These are phyloP conservation scores for Zaprionus tsacasi DNA, from an alignment of 1,140 invertebrate genomes.

Conservation along the genomic window DNA sequence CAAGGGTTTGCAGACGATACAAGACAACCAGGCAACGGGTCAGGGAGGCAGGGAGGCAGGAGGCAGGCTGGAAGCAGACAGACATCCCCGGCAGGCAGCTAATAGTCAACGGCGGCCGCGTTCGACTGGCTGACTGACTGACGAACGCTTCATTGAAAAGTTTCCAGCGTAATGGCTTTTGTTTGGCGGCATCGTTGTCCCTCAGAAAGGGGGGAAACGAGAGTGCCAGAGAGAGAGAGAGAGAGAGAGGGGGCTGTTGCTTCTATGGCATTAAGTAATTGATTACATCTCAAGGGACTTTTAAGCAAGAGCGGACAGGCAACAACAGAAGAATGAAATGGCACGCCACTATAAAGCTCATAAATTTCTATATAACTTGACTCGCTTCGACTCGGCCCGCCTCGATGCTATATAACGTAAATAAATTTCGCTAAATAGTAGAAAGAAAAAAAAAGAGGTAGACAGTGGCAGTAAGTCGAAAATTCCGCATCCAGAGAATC, in stretches of 20 bases:
- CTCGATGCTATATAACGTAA: slow-evolving; percentile 71
- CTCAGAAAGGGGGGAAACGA: not conserved
- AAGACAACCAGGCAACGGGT: slow-evolving; percentile 38
- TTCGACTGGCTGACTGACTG: slow-evolving; percentile 56
- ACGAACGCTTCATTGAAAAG: slow-evolving; percentile 77
- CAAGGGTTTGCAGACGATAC: slow-evolving; percentile 63
- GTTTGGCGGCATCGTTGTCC: slow-evolving; percentile 60
- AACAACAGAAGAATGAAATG: slow-evolving; percentile 57
- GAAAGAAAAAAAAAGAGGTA: slow-evolving; percentile 32
- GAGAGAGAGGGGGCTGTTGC: slow-evolving; percentile 34
- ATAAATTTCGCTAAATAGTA: slow-evolving; percentile 69
- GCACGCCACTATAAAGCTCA: slow-evolving; percentile 79
- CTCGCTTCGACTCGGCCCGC: slow-evolving; percentile 39
- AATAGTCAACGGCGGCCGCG: slow-evolving; percentile 51
- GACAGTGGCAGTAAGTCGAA: slow-evolving; percentile 23
- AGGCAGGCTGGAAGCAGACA: slow-evolving; percentile 12
- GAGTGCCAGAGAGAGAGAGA: not conserved
- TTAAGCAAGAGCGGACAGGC: slow-evolving; percentile 70
- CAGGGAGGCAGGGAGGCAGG: slow-evolving; percentile 9
- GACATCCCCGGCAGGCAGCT: slow-evolving; percentile 48
- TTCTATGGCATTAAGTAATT: slow-evolving; percentile 84
- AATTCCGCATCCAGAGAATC: slow-evolving; percentile 42
- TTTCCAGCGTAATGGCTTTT: slow-evolving; percentile 81
- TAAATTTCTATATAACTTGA: slow-evolving; percentile 82
- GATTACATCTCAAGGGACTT: slow-evolving; percentile 84